Conservation (phyloP, 1,140 invertebrate genomes). For the Drosophila lowei region DNA sequence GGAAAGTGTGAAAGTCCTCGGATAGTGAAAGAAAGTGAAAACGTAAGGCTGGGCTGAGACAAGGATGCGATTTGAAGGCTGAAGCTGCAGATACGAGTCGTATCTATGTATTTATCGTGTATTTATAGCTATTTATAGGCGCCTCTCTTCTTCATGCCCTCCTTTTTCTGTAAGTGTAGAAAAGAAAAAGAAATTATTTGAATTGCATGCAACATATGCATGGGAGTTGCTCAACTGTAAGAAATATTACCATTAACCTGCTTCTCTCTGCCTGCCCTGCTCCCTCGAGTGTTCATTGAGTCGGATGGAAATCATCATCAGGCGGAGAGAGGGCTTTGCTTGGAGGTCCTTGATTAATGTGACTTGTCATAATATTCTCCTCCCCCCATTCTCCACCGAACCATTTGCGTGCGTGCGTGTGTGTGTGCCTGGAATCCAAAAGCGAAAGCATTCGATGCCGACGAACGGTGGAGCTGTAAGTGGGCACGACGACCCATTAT, state of each 20-base stretch:
- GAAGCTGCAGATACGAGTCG: no score
- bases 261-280: no score
- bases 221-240: no score
- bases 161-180: no score
- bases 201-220: no score
- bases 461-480: constrained; percentile 14
- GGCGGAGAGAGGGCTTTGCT: constrained; percentile 11
- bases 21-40: constrained; percentile 42
- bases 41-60: not conserved
- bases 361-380: constrained; percentile 63
- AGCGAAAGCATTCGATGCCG: constrained; percentile 23
- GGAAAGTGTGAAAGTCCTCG: constrained; percentile 11
- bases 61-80: not conserved
- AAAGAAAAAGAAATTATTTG: no score
- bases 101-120: no score
- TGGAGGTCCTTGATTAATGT: constrained; percentile 60
- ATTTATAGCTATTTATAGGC: no score
- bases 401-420: not conserved
- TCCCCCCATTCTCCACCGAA: constrained; percentile 4
- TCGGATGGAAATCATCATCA: constrained; percentile 20
- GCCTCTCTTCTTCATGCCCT: no score
- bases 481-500: constrained; percentile 55
- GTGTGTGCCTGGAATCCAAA: constrained; percentile 59
- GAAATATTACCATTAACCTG: no score
- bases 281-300: constrained; percentile 2